Conservation (phyloP, 1,140 invertebrate species). For the Penaeus indicus region DNA sequence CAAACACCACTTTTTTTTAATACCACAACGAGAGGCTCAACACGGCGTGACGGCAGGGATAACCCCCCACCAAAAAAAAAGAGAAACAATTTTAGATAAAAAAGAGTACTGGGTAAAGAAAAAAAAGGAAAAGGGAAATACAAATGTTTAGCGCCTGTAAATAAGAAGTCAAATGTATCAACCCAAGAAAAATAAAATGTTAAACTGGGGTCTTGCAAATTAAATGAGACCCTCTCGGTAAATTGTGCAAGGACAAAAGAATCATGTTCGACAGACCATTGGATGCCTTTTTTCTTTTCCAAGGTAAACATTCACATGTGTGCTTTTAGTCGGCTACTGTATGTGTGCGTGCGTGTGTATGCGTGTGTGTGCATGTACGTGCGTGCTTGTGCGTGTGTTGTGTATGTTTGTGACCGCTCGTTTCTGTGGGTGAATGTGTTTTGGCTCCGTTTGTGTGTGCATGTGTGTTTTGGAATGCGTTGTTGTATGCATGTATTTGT, state of each 20-base stretch:
- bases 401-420: not conserved
- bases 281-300: slow-evolving; percentile 54
- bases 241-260: slow-evolving; percentile 47
- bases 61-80: no score
- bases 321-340: slow-evolving; percentile 53
- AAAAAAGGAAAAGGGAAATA: no score
- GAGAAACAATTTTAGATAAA: no score
- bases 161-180: no score
- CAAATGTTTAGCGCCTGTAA: no score
- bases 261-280: slow-evolving; percentile 27
- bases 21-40: no score
- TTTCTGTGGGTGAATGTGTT: not conserved
- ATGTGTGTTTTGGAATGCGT: not conserved
- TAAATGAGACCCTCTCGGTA: slow-evolving; percentile 41
- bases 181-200: no score
- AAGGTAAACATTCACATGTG: slow-evolving; percentile 50
- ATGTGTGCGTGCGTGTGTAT: slow-evolving; percentile 37
- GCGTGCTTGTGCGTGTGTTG: slow-evolving; percentile 24
- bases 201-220: not conserved
- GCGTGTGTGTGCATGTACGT: slow-evolving; percentile 29
- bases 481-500: not conserved
- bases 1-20: no score
- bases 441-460: not conserved
- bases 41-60: no score
- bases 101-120: no score